Evolutionary conservation across 1,140 invertebrate species (phyloP), one percentile per base, ranked within the genome.

Genomic region (Sinella curviseta): DNA sequence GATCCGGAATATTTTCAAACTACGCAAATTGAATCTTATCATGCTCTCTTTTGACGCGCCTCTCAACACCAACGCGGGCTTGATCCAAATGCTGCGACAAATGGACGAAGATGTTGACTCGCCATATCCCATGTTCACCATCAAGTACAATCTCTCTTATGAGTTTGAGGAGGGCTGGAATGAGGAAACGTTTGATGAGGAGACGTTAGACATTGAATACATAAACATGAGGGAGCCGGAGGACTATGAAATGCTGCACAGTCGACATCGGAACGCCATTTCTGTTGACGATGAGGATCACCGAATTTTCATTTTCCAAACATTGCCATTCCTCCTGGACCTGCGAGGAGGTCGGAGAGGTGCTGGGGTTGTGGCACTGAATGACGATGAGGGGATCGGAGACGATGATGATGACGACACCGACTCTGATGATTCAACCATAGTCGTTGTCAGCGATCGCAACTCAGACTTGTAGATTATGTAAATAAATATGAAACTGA

Each of bases 201-300:
- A 70, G 1, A 16, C 8, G 3, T 12, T 31, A 2, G 8, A 70
- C 4, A 14, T 70, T 2, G 65, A 70, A n/a, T 70, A 33, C 65
- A 31, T 70, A 24, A 70, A 70, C 31, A 31, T 24, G 24, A 30
- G 65, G 14, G 65, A 70, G 30, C 65, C 65, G 4, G 65, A 70
- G 24, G 65, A 70, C 65, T 70, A 70, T 33, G 2, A 4, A 8
- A 14, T 4, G 57, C 24, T 4, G 14, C 57, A 65, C 2, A 30
- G 4, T n/a, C 12, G 65, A 33, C 65, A 33, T 33, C 65, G 65
- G 26, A 70, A 70, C 31, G 65, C 55, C n/a, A 60, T 60, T 60
- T 60, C 65, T 30, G 28, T 70, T 8, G 65, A 70, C 24, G 65
- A 70, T 31, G 31, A 70, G 12, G 65, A 70, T 33, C 65, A 70